These are phyloP conservation scores for Corythornis vintsioides DNA, from an alignment of 2,113 vertebrate species.

Conservation along the genomic window DNA sequence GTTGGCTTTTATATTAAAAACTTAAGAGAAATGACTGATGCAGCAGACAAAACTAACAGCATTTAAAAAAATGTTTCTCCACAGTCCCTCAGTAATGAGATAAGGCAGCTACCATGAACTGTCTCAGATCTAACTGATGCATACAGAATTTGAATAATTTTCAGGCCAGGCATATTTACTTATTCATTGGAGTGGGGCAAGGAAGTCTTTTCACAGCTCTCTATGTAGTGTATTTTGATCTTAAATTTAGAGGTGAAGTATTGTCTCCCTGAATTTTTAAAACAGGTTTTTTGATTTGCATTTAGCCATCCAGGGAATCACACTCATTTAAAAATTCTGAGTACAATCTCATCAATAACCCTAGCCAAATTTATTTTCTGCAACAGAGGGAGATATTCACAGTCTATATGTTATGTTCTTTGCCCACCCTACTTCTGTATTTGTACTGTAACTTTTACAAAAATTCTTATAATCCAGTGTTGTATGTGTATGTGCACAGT, in stretches of 20 bases:
- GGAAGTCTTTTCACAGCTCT: not conserved
- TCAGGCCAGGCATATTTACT: not conserved
- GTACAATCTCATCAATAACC: not conserved
- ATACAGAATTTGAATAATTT: not conserved
- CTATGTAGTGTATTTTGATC: not conserved
- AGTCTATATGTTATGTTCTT: not conserved
- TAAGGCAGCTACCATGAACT: not conserved
- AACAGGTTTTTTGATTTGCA: not conserved
- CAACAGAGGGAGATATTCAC: not conserved
- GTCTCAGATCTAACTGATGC: not conserved
- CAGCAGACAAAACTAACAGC: not conserved
- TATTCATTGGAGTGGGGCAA: fast-evolving
- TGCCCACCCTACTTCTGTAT: not conserved
- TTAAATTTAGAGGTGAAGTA: not conserved
- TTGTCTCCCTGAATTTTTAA: not conserved
- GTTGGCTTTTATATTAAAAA: not conserved
- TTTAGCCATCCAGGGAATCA: not conserved
- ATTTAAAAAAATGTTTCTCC: not conserved
- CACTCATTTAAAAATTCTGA: not conserved
- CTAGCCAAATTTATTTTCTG: not conserved
- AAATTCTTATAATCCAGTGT: not conserved
- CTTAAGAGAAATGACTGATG: not conserved
- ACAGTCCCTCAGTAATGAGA: not conserved
- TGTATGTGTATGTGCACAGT: no score
- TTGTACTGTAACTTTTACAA: not conserved